Evolutionary conservation across 2,797 vertebrate genomes (phyloP).

Genomic region (Cynodonichthys magdalenae): DNA sequence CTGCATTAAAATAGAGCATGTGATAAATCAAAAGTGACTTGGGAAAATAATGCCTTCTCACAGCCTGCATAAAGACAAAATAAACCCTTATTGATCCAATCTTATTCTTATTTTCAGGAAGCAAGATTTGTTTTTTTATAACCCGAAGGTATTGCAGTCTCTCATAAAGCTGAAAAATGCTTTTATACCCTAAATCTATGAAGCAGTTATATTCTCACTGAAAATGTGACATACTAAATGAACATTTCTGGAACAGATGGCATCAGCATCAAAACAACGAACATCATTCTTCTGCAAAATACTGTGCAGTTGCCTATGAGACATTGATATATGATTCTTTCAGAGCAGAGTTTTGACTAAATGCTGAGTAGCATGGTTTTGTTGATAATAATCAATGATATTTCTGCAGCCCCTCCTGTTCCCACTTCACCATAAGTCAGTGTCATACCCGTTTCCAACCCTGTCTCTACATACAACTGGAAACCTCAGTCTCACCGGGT

Average conservation of each 20-base stretch:
- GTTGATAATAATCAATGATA: constrained; percentile 56
- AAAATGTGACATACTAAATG: constrained; percentile 9
- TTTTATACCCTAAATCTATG: constrained; percentile 17
- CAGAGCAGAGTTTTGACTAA: constrained; percentile 23
- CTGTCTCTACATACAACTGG: constrained; percentile 26
- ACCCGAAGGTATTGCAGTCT: constrained; percentile 32
- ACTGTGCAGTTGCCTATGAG: constrained; percentile 16
- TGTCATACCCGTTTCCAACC: constrained; percentile 36
- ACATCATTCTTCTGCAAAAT: constrained; percentile 31
- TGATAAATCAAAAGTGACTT: constrained; percentile 62
- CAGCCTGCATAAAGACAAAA: constrained; percentile 48
- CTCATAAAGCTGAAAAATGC: constrained; percentile 8
- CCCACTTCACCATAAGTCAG: constrained; percentile 58
- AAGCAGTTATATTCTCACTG: constrained; percentile 35
- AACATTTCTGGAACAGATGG: constrained; percentile 19
- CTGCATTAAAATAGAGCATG: constrained; percentile 54
- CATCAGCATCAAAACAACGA: constrained; percentile 31
- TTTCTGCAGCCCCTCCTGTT: constrained; percentile 52
- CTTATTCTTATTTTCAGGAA: constrained; percentile 31
- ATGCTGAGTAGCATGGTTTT: constrained; percentile 40
- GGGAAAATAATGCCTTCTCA: constrained; percentile 61
- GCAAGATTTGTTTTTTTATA: constrained; percentile 19
- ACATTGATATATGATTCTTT: constrained; percentile 40
- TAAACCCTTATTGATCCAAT: constrained; percentile 49
- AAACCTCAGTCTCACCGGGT: constrained; percentile 40